Conservation (phyloP, 2,888 invertebrate genomes). For the Pterostichus niger region DNA sequence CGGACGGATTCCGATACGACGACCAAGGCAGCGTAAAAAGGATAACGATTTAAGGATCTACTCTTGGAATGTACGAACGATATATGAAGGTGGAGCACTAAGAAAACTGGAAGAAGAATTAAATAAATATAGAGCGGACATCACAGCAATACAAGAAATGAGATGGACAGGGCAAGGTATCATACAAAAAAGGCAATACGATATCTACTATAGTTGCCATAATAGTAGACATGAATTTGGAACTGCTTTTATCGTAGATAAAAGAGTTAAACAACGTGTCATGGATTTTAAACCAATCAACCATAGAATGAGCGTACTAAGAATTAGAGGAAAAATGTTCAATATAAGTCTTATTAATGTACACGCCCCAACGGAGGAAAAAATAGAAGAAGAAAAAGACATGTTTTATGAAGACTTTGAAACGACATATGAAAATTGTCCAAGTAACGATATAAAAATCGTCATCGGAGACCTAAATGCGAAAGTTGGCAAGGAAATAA, state of each 20-base stretch:
- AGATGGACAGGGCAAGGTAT: conserved; percentile 9
- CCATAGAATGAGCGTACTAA: conserved; percentile 3
- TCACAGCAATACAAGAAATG: conserved; percentile 10
- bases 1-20: not conserved
- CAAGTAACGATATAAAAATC: conserved; percentile 23
- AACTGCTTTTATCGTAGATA: not conserved
- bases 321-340: conserved; percentile 13
- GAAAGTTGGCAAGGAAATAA: conserved; percentile 12
- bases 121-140: not conserved
- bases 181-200: not conserved
- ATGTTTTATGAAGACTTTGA: conserved; percentile 22
- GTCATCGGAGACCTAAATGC: conserved; percentile 27
- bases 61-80: not conserved
- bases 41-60: not conserved
- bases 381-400: conserved; percentile 16
- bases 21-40: not conserved
- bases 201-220: not conserved
- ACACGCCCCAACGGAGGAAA: conserved; percentile 32
- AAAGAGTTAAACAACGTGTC: not conserved
- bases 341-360: conserved; percentile 28
- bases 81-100: not conserved
- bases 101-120: not conserved
- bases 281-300: conserved; percentile 8
- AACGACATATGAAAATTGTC: not conserved
- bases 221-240: conserved; percentile 5